Evolutionary conservation across 1,140 invertebrate species (phyloP), one percentile per base, ranked within the genome.

Genomic region (Macrobrachium nipponense): DNA sequence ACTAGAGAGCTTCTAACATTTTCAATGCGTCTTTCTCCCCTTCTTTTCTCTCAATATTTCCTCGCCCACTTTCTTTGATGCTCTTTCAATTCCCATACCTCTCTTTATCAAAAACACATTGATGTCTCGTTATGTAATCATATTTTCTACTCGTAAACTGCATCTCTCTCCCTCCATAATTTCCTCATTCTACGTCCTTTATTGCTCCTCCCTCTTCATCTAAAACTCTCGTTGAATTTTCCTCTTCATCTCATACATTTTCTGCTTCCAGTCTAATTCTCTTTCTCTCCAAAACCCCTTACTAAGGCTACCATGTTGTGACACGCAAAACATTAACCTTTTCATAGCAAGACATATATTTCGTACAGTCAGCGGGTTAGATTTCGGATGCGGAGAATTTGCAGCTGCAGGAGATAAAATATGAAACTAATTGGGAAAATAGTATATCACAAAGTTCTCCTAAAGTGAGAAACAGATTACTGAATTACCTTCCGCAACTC

Each of bases 141-240:
- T 36, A 36, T 36, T 36, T 36, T 36, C 27, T 36, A 36, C 27
- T 36, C 27, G 27, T 70, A 11, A 12, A 70, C 66, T 70, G 27
- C 51, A 27, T 73, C n/a, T 73, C 70, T 73, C 70, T 73, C 70
- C 51, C 70, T 73, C 70, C 27, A 36, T 12, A 0, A 8, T 51
- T 75, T 58, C 58, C 72, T 75, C 27, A n/a, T 58, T 75, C 73
- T 76, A 23, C 59, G 11, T 76, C 43, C 59, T 36, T 76, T 14
- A 20, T 58, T 51, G 23, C 43, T 36, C 43, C 73, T 76, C 43
- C 58, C 73, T 51, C 73, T 76, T 43, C 59, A 44, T 76, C 43
- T 76, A 44, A 58, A 44, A 20, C 73, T 76, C 73, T 76, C 27
- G 20, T 15, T 73, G 27, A 36, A 51, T 12, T 12, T 51, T 7